Conservation (phyloP, 2,113 vertebrate genomes). For the Jaculus jaculus region DNA sequence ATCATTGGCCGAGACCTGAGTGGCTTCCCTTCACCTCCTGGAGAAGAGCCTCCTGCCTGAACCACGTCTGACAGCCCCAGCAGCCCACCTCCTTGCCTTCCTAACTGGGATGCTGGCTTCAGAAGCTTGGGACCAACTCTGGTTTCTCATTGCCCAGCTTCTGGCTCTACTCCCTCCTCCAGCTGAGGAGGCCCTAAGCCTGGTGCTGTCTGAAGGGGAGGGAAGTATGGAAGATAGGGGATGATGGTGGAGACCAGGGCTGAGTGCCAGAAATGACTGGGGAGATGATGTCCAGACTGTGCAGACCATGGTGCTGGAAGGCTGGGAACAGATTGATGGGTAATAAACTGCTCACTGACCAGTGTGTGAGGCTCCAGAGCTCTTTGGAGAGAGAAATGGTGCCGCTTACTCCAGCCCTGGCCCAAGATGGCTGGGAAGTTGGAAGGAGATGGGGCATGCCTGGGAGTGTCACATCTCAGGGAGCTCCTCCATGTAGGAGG, state of each 20-base stretch:
- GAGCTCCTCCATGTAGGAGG: not conserved
- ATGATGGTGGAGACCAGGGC: not conserved
- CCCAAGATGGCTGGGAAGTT: not conserved
- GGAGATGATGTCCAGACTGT: not conserved
- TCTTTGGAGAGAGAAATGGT: constrained; percentile 53
- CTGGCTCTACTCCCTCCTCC: not conserved
- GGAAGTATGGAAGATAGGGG: not conserved
- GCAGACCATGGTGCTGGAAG: constrained; percentile 21
- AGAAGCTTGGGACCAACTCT: constrained; percentile 44
- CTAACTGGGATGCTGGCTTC: constrained; percentile 18
- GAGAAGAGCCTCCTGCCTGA: constrained; percentile 77
- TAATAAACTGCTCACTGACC: constrained; percentile 76
- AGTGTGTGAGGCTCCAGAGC: constrained; percentile 50
- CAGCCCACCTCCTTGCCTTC: constrained; percentile 3
- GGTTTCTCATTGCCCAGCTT: constrained; percentile 18
- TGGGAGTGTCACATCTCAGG: not conserved
- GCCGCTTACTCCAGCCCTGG: not conserved
- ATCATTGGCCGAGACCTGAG: constrained; percentile 84
- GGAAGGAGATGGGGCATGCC: constrained; percentile 4
- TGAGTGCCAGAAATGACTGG: not conserved
- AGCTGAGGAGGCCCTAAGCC: constrained; percentile 3
- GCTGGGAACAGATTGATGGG: constrained; percentile 26
- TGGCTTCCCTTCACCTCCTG: constrained; percentile 75
- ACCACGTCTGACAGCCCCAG: not conserved
- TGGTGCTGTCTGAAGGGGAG: constrained; percentile 61